These are phyloP conservation scores for Aegotheles bennettii DNA, from an alignment of 2,113 vertebrate genomes.

Conservation along the genomic window DNA sequence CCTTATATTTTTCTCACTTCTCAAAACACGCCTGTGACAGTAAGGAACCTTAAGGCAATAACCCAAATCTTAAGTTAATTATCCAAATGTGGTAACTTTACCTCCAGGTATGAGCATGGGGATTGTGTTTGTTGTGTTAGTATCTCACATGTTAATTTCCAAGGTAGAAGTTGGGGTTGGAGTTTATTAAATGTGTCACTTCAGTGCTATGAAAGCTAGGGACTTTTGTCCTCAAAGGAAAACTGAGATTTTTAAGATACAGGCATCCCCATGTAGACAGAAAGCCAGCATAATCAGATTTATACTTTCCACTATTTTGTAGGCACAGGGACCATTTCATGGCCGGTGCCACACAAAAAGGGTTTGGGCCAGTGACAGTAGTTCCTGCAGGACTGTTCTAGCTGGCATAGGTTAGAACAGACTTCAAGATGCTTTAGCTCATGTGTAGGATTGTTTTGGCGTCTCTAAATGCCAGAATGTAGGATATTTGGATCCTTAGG, in stretches of 20 bases:
- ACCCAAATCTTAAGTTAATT: not conserved
- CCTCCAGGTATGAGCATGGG: rapidly evolving
- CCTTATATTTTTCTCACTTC: not conserved
- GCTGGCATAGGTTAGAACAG: not conserved
- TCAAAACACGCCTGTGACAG: not conserved
- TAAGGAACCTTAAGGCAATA: not conserved
- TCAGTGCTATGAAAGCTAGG: not conserved
- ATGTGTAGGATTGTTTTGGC: not conserved
- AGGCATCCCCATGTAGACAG: not conserved
- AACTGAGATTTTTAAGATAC: not conserved
- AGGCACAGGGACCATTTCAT: rapidly evolving
- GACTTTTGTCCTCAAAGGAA: not conserved
- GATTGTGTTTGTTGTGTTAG: not conserved
- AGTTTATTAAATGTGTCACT: not conserved
- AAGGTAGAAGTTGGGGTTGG: not conserved
- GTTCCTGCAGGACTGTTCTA: not conserved
- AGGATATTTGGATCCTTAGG: not conserved
- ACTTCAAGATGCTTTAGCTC: not conserved
- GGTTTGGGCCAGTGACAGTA: not conserved
- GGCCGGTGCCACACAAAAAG: not conserved
- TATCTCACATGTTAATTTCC: not conserved
- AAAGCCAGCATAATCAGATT: not conserved
- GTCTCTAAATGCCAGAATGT: not conserved
- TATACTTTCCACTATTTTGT: not conserved
- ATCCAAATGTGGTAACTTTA: not conserved